Percentiles rank a stretch among this genome's conserved stretches.
Evolutionary conservation across 2,888 invertebrate species (phyloP).

Genomic region (Pammene aurita): DNA sequence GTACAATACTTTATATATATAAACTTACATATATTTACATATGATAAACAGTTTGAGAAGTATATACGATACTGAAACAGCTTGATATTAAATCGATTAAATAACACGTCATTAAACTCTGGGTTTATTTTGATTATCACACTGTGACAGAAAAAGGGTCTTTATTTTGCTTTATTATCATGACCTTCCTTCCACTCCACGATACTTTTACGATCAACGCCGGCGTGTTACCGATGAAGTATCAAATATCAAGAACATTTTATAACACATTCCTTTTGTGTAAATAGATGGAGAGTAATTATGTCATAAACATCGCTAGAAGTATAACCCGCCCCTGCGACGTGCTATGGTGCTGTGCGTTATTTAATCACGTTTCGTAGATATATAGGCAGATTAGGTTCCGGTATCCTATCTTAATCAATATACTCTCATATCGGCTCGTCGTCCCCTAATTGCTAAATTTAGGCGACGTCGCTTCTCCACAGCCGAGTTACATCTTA

Average conservation of each 20-base stretch:
- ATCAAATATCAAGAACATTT: slow-evolving; percentile 13
- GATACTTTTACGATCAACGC: slow-evolving; percentile 2
- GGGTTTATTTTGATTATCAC: too few relatives aligned
- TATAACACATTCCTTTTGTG: not conserved
- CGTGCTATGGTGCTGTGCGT: slow-evolving; percentile 7
- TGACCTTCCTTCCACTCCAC: not conserved
- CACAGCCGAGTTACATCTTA: slow-evolving; percentile 56
- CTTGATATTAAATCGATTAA: too few relatives aligned
- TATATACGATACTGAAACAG: too few relatives aligned
- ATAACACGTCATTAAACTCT: too few relatives aligned
- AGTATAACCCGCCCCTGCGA: slow-evolving; percentile 3
- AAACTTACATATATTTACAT: too few relatives aligned
- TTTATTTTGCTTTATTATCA: not conserved
- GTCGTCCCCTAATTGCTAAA: slow-evolving; percentile 68
- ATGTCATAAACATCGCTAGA: slow-evolving; percentile 12
- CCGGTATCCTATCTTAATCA: slow-evolving; percentile 57
- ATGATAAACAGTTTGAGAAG: too few relatives aligned
- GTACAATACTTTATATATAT: too few relatives aligned
- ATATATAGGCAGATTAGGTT: slow-evolving; percentile 50
- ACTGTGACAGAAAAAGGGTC: too few relatives aligned
- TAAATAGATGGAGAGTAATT: slow-evolving; percentile 25
- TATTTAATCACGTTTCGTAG: slow-evolving; percentile 46
- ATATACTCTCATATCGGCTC: slow-evolving; percentile 57
- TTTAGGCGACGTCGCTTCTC: slow-evolving; percentile 59
- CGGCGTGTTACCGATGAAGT: not conserved